phyloP scores from a whole-genome alignment of 2,113 vertebrate species.

The Melanostigma gelatinosum region DNA sequence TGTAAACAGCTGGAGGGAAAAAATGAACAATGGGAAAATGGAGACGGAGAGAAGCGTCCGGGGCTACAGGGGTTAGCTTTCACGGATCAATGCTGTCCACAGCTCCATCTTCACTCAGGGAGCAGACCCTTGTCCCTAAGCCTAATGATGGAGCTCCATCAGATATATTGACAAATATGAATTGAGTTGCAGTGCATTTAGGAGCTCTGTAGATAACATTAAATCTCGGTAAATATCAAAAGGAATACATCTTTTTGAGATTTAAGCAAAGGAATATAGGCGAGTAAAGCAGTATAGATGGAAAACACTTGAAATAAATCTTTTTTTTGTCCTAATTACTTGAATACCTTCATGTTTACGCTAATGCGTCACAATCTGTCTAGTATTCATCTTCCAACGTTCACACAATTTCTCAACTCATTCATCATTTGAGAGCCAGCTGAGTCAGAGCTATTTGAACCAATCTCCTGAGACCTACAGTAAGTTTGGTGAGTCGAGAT shows the following conservation, averaged over 20 bases:
- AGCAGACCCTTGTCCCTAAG: constrained; percentile 51
- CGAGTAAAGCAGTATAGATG: not conserved
- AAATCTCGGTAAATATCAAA: constrained; percentile 37
- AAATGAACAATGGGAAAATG: constrained; percentile 70
- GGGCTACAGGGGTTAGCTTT: constrained; percentile 62
- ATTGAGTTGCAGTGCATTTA: constrained; percentile 42
- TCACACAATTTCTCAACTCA: constrained; percentile 51
- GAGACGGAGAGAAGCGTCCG: constrained; percentile 44
- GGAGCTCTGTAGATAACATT: not conserved
- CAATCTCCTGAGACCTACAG: constrained; percentile 20
- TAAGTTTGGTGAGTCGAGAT: constrained; percentile 22
- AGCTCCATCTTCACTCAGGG: constrained; percentile 51
- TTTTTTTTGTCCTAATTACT: not conserved
- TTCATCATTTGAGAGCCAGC: constrained; percentile 55
- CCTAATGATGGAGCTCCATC: constrained; percentile 47
- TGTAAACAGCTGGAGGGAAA: constrained; percentile 75
- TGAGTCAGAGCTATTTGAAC: constrained; percentile 49
- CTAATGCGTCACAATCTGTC: constrained; percentile 47
- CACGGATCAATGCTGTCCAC: constrained; percentile 73
- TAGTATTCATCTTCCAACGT: constrained; percentile 55
- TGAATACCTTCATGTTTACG: constrained; percentile 10
- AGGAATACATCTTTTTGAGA: constrained; percentile 15
- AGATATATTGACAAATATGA: constrained; percentile 59
- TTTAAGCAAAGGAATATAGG: not conserved
- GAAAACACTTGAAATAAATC: not conserved